A percentile compares a stretch with the other conserved stretches of the same genome.
Conservation (phyloP, 2,797 vertebrate species). For the Pempheris klunzingeri region DNA sequence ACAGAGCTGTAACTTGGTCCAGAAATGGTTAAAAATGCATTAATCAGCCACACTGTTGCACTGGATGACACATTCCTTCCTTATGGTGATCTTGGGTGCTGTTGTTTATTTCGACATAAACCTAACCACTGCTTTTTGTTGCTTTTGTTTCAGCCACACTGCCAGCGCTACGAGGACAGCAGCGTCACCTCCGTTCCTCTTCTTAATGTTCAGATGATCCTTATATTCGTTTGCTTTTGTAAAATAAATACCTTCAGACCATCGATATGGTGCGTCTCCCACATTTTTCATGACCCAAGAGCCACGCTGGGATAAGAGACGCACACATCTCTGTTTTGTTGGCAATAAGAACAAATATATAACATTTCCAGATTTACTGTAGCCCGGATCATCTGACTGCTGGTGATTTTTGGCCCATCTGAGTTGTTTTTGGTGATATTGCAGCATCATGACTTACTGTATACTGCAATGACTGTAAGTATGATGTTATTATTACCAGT, state of each 20-base stretch:
- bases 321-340: not conserved
- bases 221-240: too few species aligned
- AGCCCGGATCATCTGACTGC: not conserved
- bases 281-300: too few species aligned
- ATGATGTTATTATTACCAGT: not conserved
- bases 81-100: not conserved
- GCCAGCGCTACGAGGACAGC: too few species aligned
- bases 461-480: not conserved
- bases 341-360: not conserved
- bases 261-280: too few species aligned
- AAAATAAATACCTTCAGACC: too few species aligned
- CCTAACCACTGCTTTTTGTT: too few species aligned
- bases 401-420: not conserved
- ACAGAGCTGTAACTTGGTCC: not conserved
- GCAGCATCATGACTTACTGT: not conserved
- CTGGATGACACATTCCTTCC: not conserved
- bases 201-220: too few species aligned
- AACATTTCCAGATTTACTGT: not conserved
- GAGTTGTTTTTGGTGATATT: not conserved
- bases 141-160: too few species aligned
- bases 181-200: too few species aligned
- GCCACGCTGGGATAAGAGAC: too few species aligned
- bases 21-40: not conserved
- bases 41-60: too few species aligned
- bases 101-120: conserved; percentile 6